Base-by-base conservation (phyloP, 1,140 invertebrate species). In the Camponotus pennsylvanicus region DNA sequence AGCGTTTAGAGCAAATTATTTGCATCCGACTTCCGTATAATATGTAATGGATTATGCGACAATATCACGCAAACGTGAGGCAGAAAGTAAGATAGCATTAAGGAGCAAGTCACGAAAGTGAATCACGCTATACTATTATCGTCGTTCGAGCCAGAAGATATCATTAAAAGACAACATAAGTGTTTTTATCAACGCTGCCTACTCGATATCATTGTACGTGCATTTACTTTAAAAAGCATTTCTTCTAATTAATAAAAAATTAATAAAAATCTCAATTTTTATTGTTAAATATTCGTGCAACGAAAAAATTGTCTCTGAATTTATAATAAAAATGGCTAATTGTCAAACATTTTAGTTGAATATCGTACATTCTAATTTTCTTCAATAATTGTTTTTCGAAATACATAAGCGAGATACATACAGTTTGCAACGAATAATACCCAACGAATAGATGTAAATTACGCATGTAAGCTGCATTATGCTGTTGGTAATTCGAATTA, bases 1-100 rank as follows among this genome's bases (percentile, higher is more conserved):
- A 57, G 21, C 69, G 32, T 73, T 83, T 73, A 37, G 42, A 73
- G 79, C 55, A 83, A 83, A 83, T 83, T 83, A 83, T 83, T 83
- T 83, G 69, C 69, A 75, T 83, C 69, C 27, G 18, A 61, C 69
- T 83, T 83, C 79, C 79, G 55, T 61, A 59, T 83, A 83, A 83
- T 83, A 83, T 83, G 37, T 83, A 83, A 83, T 83, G 42, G 69
- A 83, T 83, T 83, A 83, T 75, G 79, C 79, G 79, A 83, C 79
- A 83, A 37, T 83, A 40, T 83, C 79, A 83, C 79, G 79, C 79
- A 61, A 83, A 75, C 79, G 55, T 45, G 55, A 34, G 27, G 13
- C 27, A 52, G 32, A 83, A 55, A 49, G 40, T 83, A 73, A 73
- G 79, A 83, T 83, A 83, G 67, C 79, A 83, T 83, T 83, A 75